Base-by-base conservation (phyloP, 37 sponge, comb jelly and placozoan genomes). In the Amphimedon queenslandica region DNA sequence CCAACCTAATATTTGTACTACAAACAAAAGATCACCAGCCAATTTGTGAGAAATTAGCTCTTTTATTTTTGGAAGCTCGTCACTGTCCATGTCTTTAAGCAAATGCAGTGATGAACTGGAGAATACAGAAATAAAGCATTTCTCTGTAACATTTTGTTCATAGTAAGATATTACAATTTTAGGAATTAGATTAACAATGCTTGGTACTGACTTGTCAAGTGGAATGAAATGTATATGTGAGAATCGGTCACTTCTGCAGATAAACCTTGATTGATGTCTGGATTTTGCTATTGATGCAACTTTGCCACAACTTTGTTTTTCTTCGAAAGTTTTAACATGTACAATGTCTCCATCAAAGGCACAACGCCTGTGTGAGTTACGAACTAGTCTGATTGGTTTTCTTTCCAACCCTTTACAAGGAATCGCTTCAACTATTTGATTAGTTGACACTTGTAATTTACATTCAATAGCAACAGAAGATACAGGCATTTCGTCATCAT, bases 291-390 rank as follows among this genome's bases (percentile, higher is more conserved):
- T 64, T n/a, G 61, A 65, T 43, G 76, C 13, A 0, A 83, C 77
- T 16, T 60, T 69, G 3, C 90, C 90, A 61, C 71, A 75, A 30
- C 58, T 55, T 31, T 51, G 42, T 33, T 34, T 41, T 38, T 42
- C 28, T 21, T 67, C 57, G 38, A 76, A 72, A 0, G 76, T 36
- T 25, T 63, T 72, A 27, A 89, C 81, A 21, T 40, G 35, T 1
- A 89, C 90, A 29, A 41, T 42, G 40, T 76, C 84, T n/a, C 76
- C 85, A 71, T 80, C 72, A 43, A 89, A 74, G 34, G 90, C 84
- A n/a, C n/a, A n/a, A n/a, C n/a, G n/a, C n/a, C n/a, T n/a, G n/a
- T n/a, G n/a, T n/a, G n/a, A n/a, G n/a, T n/a, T n/a, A n/a, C n/a
- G n/a, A n/a, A n/a, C n/a, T n/a, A n/a, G n/a, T n/a, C n/a, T n/a